phyloP scores from a whole-genome alignment of 2,888 invertebrate species.

The Rhamnusium bicolor region DNA sequence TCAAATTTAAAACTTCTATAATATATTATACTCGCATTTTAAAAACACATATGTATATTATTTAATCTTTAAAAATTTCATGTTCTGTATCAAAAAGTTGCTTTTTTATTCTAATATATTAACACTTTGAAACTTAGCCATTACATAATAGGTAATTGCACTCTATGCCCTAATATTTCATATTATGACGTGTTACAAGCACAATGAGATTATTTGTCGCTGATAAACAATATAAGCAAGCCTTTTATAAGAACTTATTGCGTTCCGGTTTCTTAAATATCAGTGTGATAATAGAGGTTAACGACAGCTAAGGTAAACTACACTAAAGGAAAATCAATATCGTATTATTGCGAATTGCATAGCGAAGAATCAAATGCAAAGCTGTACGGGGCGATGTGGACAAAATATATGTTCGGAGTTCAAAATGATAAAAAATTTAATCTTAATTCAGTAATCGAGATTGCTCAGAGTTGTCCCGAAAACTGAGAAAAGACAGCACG shows the following conservation, averaged over 20 bases:
- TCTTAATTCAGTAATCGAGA: too few species aligned
- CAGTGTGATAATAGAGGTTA: conserved; percentile 51
- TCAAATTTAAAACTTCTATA: too few species aligned
- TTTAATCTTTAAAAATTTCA: too few species aligned
- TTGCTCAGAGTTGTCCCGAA: too few species aligned
- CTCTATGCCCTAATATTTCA: not conserved
- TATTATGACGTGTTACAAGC: not conserved
- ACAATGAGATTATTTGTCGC: conserved; percentile 27
- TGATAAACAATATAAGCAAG: conserved; percentile 45
- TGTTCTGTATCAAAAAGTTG: too few species aligned
- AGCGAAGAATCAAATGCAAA: not conserved
- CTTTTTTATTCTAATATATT: too few species aligned
- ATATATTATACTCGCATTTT: too few species aligned
- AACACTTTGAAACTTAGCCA: not conserved
- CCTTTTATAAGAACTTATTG: conserved; percentile 44
- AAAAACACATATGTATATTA: too few species aligned
- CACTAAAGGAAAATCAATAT: conserved; percentile 28
- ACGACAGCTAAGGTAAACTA: conserved; percentile 46
- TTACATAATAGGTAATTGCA: not conserved
- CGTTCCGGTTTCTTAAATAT: conserved; percentile 50
- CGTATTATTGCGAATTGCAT: conserved; percentile 23
- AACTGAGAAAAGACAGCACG: too few species aligned
- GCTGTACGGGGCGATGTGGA: not conserved
- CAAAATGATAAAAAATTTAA: too few species aligned
- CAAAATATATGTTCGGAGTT: too few species aligned